Percentiles rank a stretch among this genome's conserved stretches.
Evolutionary conservation across 2,888 invertebrate species (phyloP).

Genomic region (Parnassius smintheus): DNA sequence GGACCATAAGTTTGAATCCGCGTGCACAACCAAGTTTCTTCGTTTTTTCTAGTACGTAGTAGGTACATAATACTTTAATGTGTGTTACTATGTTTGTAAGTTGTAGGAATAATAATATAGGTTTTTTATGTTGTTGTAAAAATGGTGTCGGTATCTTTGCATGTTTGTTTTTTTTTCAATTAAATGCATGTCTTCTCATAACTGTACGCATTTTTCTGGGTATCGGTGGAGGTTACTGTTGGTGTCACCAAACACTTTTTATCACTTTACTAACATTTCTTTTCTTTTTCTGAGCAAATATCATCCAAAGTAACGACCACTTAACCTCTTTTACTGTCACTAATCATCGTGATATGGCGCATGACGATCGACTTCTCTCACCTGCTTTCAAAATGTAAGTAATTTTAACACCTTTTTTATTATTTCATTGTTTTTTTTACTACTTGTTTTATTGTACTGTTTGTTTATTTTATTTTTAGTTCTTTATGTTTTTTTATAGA

Average conservation of each 20-base stretch:
- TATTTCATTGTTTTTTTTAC: neutral
- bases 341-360: constrained; percentile 39
- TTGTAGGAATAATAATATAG: neutral
- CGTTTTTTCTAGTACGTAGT: too few relatives aligned
- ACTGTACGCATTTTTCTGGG: constrained; percentile 22
- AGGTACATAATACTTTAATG: too few relatives aligned
- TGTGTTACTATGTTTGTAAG: too few relatives aligned
- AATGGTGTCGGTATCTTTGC: neutral
- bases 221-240: constrained; percentile 51
- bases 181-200: constrained; percentile 19
- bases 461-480: too few relatives aligned
- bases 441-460: too few relatives aligned
- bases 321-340: constrained; percentile 47
- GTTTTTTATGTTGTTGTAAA: neutral
- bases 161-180: constrained; percentile 9
- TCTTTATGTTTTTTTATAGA: too few relatives aligned
- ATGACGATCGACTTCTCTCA: constrained; percentile 23
- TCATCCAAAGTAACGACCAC: constrained; percentile 67
- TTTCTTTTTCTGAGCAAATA: constrained; percentile 67
- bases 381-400: constrained; percentile 29
- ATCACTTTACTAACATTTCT: constrained; percentile 60
- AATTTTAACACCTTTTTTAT: constrained; percentile 4
- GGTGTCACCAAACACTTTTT: constrained; percentile 41
- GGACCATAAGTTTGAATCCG: too few relatives aligned
- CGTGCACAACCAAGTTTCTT: too few relatives aligned